Base-by-base conservation (phyloP, 2,113 vertebrate species). In the Oncorhynchus nerka region DNA sequence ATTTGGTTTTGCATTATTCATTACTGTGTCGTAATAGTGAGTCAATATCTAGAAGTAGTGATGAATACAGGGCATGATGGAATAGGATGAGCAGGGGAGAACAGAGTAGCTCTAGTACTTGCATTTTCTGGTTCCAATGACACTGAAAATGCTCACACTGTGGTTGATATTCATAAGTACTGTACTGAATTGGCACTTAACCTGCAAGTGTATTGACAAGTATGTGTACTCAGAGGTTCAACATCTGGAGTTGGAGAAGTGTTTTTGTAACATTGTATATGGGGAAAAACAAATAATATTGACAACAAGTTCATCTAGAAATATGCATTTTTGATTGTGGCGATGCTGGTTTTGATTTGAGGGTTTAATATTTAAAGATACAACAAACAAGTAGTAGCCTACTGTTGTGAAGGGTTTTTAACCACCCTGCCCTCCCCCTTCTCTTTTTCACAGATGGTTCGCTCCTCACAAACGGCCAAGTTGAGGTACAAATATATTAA, bases 371-470 rank as follows among this genome's bases (percentile, higher is more conserved):
- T 68, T 1, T 12, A 34, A 15, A 68, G 67, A 20, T 39, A 20
- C n/a, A 22, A 15, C 9, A 24, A 39, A 22, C 8, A 45, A 9
- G 9, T 22, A 48, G 45, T 69, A 48, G n/a, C 16, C 8, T 30
- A 26, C 62, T 65, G 20, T n/a, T 20, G 78, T 81, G 79, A 84
- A 88, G 87, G 90, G 86, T 87, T 84, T 93, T 93, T 92, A 94
- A 89, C 80, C 81, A 86, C 83, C 70, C 74, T 91, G 82, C 90
- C 89, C 85, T 90, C 87, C 89, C 90, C 90, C 90, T 94, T 93
- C 74, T 86, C 91, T 94, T 88, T 93, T 93, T 89, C 91, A 90
- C 94, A 94, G 94, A 94, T 94, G 94, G 92, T 91, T 92, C 89
- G 87, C 90, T 89, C 81, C 90, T 83, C 90, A 89, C 89, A 91